Base-by-base conservation (phyloP, 2,113 vertebrate genomes). In the Lucifuga dentata region DNA sequence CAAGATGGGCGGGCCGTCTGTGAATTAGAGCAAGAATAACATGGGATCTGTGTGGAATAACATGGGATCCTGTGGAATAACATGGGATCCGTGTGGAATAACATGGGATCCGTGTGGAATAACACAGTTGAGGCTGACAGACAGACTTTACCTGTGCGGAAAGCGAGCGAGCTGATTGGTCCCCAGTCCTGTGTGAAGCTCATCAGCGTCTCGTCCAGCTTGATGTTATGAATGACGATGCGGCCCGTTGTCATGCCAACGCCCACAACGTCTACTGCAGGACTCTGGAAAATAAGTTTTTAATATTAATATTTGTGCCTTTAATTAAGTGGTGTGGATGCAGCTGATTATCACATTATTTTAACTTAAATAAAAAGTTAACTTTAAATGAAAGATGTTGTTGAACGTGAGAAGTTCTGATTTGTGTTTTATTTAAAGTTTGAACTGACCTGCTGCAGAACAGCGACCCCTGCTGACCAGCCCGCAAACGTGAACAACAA, bases 141-240 rank as follows among this genome's bases (percentile, higher is more conserved):
- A n/a, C 26, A 29, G 26, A 5, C 26, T 7, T 29, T 71, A 98
- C 98, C 97, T 93, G 95, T 98, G 29, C 97, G 94, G 88, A 99
- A 99, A 67, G 96, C 94, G 57, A 99, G 92, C 9, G 94, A 90
- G 52, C 93, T 98, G 83, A 99, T 88, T 33, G 97, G 98, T 73
- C 98, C 98, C 97, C 97, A 99, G 78, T 99, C 98, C 78, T 99
- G 97, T 0, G 92, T 94, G 88, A 99, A 99, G 60, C 90, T 96
- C 95, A 99, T 98, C 62, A 99, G 76, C 1, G 93, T 95, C 90
- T 98, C 95, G 77, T 99, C 92, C 88, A 94, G 90, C 53, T 95
- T 96, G 81, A 98, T 96, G 89, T 99, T 98, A 84, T 99, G 97
- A 58, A 99, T 87, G 66, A 99, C 70, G 32, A 99, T 93, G 60